Base-by-base conservation (phyloP, 2,113 vertebrate genomes). In the Abramis brama region DNA sequence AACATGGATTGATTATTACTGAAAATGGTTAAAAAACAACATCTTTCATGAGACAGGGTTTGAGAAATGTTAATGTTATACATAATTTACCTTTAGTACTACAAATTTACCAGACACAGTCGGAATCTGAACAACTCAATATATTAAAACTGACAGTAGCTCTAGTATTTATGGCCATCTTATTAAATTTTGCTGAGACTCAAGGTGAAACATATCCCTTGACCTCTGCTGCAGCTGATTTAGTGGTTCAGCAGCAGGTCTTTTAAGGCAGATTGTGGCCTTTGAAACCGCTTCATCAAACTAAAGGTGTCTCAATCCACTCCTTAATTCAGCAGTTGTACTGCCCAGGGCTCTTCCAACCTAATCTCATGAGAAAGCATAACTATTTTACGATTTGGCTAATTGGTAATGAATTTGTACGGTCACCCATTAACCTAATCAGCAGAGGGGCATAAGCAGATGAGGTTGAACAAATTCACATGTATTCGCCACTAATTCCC, bases 271-370 rank as follows among this genome's bases (percentile, higher is more conserved):
- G 73, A 75, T 47, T 15, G 73, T 19, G 43, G 23, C n/a, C 36
- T 27, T n/a, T 75, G 71, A 75, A 75, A 75, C 23, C 47, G 23
- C 71, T 75, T 75, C 23, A 50, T 75, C 43, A 75, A 50, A 75
- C 23, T 17, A 47, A 50, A 13, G 7, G 6, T 8, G 43, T 75
- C 43, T 75, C 6, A 25, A 45, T 47, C 23, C 9, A 3, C 33
- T 71, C 21, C 68, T 21, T 21, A 57, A 19, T 57, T 71, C 33
- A 39, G 33, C 68, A 39, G 33, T 71, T 13, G 23, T 47, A 47
- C 71, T 74, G 71, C 1, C 71, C 23, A 47, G 39, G 21, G 43
- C 23, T 50, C 11, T 17, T 9, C 23, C 6, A 47, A 39, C 33
- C 70, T 45, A 23, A 71, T 73, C 2, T 43, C 21, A 45, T 3